Evolutionary conservation across 2,797 vertebrate species (phyloP), one percentile per base, ranked within the genome.

Genomic region (Molossus alvarezi): DNA sequence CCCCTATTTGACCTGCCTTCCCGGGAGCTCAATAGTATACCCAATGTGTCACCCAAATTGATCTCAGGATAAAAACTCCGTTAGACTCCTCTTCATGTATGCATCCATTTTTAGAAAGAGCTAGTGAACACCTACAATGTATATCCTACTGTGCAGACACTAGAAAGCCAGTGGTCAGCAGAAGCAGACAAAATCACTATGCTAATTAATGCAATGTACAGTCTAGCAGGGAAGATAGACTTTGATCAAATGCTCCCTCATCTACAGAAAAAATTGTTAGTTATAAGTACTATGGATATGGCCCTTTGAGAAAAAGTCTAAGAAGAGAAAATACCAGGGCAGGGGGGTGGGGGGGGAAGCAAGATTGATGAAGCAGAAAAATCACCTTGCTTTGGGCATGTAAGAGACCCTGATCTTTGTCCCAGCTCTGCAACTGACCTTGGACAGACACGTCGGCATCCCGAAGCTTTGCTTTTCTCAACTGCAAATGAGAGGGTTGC

Each of bases 401-500:
- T 7, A 2, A 20, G 23, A 80, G 69, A 88, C 29, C n/a, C 17
- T 55, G 18, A 25, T 87, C 33, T 18, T 67, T 25, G 12, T 14
- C 80, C 53, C 45, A 80, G 15, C 27, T 85, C 82, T 86, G 53
- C 57, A 25, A 29, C 11, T 29, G 85, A 75, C 77, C 62, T 88
- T 72, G 27, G n/a, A 58, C 15, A 94, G 55, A 82, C 57, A 64
- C 11, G n/a, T 23, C 18, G 25, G 23, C 27, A 75, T 27, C 20
- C 8, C 58, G 88, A 80, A 57, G 15, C 27, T 73, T 95, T 45
- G 5, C 3, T 69, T 93, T 93, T 45, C 95, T 96, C 27, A 21
- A 53, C 25, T 53, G 3, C 71, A 29, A 72, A 33, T 27, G 15
- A 90, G 15, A 90, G 6, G 33, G 11, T 2, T 55, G 62, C 4